Evolutionary conservation across 2,797 vertebrate genomes (phyloP).

Genomic region (Gallinago stenura): DNA sequence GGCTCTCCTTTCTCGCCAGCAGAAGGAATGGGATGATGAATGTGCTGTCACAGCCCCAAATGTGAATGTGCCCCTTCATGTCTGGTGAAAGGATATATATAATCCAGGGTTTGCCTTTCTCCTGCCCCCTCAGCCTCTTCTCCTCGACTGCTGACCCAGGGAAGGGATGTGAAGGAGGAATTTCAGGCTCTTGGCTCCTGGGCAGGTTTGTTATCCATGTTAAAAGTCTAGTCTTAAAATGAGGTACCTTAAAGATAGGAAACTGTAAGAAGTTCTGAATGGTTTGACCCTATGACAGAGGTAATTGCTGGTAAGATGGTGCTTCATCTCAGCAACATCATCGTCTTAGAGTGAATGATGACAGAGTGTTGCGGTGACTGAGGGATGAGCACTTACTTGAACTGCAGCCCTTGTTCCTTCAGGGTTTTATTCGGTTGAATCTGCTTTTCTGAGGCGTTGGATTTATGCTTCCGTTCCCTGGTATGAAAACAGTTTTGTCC

Average conservation of each 20-base stretch:
- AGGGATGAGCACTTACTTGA: background rate
- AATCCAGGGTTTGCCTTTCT: background rate
- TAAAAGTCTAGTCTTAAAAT: background rate
- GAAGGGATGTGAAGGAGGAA: background rate
- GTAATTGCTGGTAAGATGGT: background rate
- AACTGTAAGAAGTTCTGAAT: background rate
- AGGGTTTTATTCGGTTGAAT: background rate
- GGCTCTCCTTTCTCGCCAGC: background rate
- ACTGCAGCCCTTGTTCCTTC: background rate
- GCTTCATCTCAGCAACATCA: background rate
- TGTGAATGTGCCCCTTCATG: background rate
- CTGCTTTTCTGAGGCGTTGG: background rate
- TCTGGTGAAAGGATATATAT: background rate
- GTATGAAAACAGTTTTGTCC: background rate
- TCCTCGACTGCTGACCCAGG: background rate
- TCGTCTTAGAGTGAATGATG: background rate
- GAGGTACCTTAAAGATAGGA: background rate
- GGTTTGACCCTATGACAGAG: background rate
- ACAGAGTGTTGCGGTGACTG: background rate
- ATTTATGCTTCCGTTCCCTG: background rate
- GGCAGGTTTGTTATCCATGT: background rate
- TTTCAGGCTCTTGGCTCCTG: background rate
- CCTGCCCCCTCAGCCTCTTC: background rate
- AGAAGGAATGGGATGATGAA: slow-evolving; percentile 10
- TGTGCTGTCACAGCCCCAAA: background rate